These are phyloP conservation scores for Eulithis prunata DNA, from an alignment of 2,888 invertebrate species.

Conservation along the genomic window DNA sequence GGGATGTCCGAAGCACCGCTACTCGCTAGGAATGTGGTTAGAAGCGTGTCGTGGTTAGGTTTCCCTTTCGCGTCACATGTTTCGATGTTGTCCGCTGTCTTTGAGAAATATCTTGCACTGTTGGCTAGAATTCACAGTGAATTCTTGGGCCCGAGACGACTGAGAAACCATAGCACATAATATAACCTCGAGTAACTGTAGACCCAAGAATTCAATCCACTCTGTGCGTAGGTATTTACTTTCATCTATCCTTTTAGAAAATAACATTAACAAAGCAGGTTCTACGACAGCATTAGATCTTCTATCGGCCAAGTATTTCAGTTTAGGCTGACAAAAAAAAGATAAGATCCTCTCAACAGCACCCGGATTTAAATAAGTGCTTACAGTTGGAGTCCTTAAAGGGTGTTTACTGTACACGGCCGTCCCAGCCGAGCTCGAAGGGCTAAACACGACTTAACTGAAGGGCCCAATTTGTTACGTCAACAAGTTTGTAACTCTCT, in stretches of 20 bases:
- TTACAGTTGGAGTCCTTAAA: slow-evolving; percentile 24
- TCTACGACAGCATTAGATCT: too few relatives aligned
- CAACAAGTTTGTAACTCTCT: slow-evolving; percentile 33
- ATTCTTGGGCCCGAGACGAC: neutral
- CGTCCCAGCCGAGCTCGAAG: slow-evolving; percentile 17
- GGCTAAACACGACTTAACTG: slow-evolving; percentile 30
- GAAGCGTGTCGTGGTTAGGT: slow-evolving; percentile 20
- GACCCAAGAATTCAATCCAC: too few relatives aligned
- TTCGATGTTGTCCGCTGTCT: slow-evolving; percentile 15
- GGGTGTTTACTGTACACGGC: slow-evolving; percentile 26
- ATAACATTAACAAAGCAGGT: too few relatives aligned
- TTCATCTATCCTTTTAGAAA: too few relatives aligned
- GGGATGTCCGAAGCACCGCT: slow-evolving; percentile 20
- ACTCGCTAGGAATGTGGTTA: slow-evolving; percentile 27
- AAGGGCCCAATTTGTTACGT: slow-evolving; percentile 34
- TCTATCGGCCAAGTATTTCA: neutral
- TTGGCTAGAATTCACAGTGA: too few relatives aligned
- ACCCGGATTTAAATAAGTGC: slow-evolving; percentile 29
- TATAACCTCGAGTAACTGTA: too few relatives aligned
- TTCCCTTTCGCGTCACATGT: slow-evolving; percentile 25
- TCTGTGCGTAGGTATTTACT: too few relatives aligned
- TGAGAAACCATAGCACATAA: too few relatives aligned
- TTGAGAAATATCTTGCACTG: slow-evolving; percentile 25
- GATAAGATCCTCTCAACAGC: slow-evolving; percentile 4
- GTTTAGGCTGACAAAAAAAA: slow-evolving; percentile 8